A percentile compares a stretch with the other conserved stretches of the same genome.
Conservation (phyloP, 2,113 vertebrate genomes). For the Progne subis region DNA sequence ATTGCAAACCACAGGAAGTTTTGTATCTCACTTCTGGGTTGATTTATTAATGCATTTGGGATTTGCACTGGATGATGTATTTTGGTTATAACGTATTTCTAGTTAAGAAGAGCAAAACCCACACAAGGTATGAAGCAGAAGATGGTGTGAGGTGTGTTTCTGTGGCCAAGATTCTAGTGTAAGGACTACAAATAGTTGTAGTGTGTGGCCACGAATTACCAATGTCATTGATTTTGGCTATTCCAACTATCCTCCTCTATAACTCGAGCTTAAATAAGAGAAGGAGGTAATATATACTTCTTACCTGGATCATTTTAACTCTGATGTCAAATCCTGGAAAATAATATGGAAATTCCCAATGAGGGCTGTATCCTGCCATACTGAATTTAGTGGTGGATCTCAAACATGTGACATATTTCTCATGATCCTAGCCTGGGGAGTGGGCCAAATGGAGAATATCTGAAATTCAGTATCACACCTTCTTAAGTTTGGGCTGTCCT, state of each 20-base stretch:
- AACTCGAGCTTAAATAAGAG: not conserved
- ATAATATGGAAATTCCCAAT: fast-evolving
- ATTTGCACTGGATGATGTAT: not conserved
- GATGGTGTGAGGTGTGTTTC: not conserved
- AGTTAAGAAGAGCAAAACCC: not conserved
- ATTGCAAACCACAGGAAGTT: conserved; percentile 18
- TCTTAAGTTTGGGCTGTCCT: not conserved
- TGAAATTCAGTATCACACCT: not conserved
- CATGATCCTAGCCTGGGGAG: not conserved
- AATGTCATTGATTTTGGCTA: not conserved
- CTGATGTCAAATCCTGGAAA: not conserved
- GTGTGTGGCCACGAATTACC: not conserved
- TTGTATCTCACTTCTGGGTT: not conserved
- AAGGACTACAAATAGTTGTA: not conserved
- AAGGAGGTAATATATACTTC: not conserved
- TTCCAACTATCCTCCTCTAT: not conserved
- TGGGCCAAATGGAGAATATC: not conserved
- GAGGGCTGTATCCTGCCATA: not conserved
- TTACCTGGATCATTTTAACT: not conserved
- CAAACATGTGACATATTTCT: not conserved
- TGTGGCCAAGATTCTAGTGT: not conserved
- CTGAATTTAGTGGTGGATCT: not conserved
- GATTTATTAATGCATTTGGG: not conserved
- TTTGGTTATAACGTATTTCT: not conserved
- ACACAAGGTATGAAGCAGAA: not conserved